A percentile compares a stretch with the other conserved stretches of the same genome.
Evolutionary conservation across 2,797 vertebrate genomes (phyloP).

Genomic region (Chaunax sp.): DNA sequence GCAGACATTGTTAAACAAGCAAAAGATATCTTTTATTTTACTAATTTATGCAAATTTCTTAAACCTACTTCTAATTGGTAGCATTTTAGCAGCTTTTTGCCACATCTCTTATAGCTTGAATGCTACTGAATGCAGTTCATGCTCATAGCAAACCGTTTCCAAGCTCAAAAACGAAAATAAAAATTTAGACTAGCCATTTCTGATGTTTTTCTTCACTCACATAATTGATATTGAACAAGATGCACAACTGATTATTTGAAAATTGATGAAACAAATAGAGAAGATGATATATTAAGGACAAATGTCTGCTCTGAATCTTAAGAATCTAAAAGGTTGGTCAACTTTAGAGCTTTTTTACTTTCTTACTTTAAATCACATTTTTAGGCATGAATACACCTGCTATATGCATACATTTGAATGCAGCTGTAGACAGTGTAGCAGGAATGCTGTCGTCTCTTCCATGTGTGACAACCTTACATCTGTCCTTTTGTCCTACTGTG

Average conservation of each 20-base stretch:
- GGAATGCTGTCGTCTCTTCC: too few relatives aligned
- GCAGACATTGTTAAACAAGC: neutral
- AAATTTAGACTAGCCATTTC: too few relatives aligned
- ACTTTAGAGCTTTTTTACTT: neutral
- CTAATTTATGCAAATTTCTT: too few relatives aligned
- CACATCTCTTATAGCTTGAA: neutral
- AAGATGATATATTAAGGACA: too few relatives aligned
- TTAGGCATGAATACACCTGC: neutral
- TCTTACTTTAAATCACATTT: neutral
- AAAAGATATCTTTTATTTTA: too few relatives aligned
- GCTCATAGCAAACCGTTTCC: neutral
- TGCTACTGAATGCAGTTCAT: neutral
- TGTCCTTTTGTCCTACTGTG: constrained; percentile 35
- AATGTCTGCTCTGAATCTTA: neutral
- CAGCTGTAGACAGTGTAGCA: neutral
- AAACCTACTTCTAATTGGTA: too few relatives aligned
- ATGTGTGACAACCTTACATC: constrained; percentile 33
- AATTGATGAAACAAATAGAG: too few relatives aligned
- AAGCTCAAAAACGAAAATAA: neutral
- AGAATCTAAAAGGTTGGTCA: neutral
- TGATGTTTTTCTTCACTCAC: too few relatives aligned
- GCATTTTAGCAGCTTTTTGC: too few relatives aligned
- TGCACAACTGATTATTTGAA: too few relatives aligned
- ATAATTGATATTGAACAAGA: too few relatives aligned
- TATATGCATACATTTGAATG: neutral